These are phyloP conservation scores for Horisme vitalbata DNA, from an alignment of 2,888 invertebrate genomes.

Conservation along the genomic window DNA sequence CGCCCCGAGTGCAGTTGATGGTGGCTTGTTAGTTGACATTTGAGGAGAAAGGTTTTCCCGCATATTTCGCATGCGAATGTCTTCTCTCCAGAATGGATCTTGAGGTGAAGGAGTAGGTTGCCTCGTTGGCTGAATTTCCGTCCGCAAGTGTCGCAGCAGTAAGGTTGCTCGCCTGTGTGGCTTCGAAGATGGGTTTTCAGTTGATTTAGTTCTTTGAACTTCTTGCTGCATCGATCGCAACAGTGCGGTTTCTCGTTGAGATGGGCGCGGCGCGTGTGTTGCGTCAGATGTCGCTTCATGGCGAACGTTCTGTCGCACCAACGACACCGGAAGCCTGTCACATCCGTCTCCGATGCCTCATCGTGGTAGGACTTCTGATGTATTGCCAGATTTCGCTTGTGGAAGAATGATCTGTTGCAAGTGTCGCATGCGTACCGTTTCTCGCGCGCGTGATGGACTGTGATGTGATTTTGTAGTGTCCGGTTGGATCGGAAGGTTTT, in stretches of 20 bases:
- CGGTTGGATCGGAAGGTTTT: background rate
- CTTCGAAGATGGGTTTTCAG: conserved; percentile 2
- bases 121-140: conserved; percentile 10
- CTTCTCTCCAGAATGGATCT: conserved; percentile 17
- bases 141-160: conserved; percentile 6
- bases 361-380: too few species aligned
- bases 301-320: too few species aligned
- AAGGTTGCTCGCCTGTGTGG: conserved; percentile 9
- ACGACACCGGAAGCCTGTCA: too few species aligned
- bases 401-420: background rate
- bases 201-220: conserved; percentile 8
- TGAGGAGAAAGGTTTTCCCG: conserved; percentile 9
- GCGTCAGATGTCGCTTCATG: too few species aligned
- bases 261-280: too few species aligned
- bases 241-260: conserved; percentile 2
- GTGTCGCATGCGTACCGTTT: background rate
- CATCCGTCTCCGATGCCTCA: too few species aligned
- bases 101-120: conserved; percentile 1
- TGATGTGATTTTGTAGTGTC: background rate
- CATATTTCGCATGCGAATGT: conserved; percentile 13
- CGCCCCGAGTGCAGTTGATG: background rate
- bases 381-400: background rate
- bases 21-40: background rate
- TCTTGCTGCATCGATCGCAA: conserved; percentile 5
- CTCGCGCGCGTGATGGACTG: background rate